Conservation (phyloP, 2,888 invertebrate species). For the Enchytraeus crypticus region DNA sequence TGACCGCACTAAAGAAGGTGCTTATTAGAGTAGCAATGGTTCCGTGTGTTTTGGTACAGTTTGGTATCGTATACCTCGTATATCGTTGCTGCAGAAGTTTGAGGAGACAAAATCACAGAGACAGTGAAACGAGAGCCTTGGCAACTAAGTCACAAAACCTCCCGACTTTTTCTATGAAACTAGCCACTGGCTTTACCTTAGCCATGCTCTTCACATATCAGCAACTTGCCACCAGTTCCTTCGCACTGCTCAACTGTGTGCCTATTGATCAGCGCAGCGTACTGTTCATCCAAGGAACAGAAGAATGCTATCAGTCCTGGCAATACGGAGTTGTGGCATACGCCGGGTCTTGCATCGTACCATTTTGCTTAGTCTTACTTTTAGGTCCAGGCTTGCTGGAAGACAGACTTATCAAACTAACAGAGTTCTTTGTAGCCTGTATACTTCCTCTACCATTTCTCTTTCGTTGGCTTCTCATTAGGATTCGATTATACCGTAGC, state of each 20-base stretch:
- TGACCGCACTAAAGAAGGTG: constrained; percentile 16
- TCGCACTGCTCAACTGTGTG: constrained; percentile 27
- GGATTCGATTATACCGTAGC: constrained; percentile 15
- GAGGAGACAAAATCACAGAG: neutral
- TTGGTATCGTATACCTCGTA: constrained; percentile 19
- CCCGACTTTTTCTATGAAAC: constrained; percentile 12
- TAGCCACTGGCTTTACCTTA: constrained; percentile 26
- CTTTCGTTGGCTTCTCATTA: constrained; percentile 21
- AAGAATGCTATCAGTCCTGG: constrained; percentile 25
- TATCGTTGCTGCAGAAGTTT: constrained; percentile 7
- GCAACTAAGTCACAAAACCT: too few relatives aligned
- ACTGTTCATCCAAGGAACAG: constrained; percentile 24
- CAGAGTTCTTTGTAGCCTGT: constrained; percentile 27
- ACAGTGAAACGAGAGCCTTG: neutral
- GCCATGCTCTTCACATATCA: constrained; percentile 28
- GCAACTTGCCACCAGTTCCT: constrained; percentile 25
- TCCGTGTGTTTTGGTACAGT: constrained; percentile 21
- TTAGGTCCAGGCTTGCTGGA: constrained; percentile 27
- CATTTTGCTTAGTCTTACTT: constrained; percentile 25
- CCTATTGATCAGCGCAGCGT: constrained; percentile 21
- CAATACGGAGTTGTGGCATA: constrained; percentile 28
- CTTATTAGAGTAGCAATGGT: constrained; percentile 18
- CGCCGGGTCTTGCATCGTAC: constrained; percentile 23
- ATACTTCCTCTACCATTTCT: constrained; percentile 27
- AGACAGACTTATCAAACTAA: constrained; percentile 22